phyloP scores from a whole-genome alignment of 2,797 vertebrate species.

The Aselliscus stoliczkanus region DNA sequence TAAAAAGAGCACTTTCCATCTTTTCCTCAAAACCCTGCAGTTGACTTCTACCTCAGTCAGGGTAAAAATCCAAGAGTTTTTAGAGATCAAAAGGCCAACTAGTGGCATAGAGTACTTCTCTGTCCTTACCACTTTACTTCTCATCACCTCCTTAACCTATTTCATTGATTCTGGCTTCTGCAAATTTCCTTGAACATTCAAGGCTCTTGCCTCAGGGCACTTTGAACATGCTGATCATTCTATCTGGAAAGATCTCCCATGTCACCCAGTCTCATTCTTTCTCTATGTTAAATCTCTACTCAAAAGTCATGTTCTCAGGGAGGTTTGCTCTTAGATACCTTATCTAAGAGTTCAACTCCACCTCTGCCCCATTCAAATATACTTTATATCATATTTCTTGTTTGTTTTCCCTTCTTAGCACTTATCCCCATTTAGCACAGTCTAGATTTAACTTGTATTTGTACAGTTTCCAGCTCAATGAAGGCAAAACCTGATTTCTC shows the following conservation, averaged over 20 bases:
- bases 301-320: neutral
- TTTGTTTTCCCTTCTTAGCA: neutral
- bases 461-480: neutral
- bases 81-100: neutral
- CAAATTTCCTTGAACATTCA: neutral
- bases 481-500: neutral
- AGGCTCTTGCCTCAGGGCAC: neutral
- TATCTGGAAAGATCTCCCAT: neutral
- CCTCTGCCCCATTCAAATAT: too few relatives aligned
- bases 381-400: neutral
- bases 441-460: neutral
- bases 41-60: neutral
- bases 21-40: neutral
- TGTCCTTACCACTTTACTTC: rapidly evolving
- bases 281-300: neutral
- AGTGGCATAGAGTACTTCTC: rapidly evolving
- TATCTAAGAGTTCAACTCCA: neutral
- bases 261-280: neutral
- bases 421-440: neutral
- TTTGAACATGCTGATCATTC: neutral
- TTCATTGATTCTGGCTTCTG: neutral
- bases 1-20: neutral
- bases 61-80: neutral
- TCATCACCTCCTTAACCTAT: neutral
- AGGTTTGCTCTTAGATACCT: rapidly evolving